A percentile compares a stretch with the other conserved stretches of the same genome.
Evolutionary conservation across 2,888 invertebrate species (phyloP).

Genomic region (Hipparchia semele): DNA sequence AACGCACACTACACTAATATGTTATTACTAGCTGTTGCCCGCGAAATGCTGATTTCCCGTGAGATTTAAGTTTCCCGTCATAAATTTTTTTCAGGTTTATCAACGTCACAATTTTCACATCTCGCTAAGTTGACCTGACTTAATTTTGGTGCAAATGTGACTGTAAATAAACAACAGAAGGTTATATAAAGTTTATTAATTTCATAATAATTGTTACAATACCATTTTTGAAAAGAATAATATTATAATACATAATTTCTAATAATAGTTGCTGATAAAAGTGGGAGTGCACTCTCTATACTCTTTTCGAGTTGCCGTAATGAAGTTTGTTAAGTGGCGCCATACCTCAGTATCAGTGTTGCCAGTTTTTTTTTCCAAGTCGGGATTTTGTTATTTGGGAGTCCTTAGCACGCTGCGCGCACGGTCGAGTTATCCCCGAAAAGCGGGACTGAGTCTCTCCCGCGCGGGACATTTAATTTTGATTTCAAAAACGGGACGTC

Average conservation of each 20-base stretch:
- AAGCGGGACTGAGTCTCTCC: too few relatives aligned
- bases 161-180: background rate
- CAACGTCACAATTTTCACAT: constrained; percentile 2
- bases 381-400: too few relatives aligned
- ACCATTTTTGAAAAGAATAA: background rate
- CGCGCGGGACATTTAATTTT: too few relatives aligned
- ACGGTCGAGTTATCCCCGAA: too few relatives aligned
- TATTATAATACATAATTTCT: background rate
- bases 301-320: background rate
- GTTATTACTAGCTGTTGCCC: too few relatives aligned
- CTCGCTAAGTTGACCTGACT: background rate
- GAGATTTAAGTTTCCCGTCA: too few relatives aligned
- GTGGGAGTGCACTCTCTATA: background rate
- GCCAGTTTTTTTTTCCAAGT: too few relatives aligned
- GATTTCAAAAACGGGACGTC: too few relatives aligned
- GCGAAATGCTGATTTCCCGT: too few relatives aligned
- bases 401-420: too few relatives aligned
- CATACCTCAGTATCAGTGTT: background rate
- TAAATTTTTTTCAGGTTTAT: background rate
- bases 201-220: background rate
- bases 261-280: constrained; percentile 4
- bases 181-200: background rate
- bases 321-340: background rate
- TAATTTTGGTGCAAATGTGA: background rate
- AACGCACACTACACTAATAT: too few relatives aligned